These are phyloP conservation scores for Acestrorhynchus altus DNA, from an alignment of 2,797 vertebrate species.

Conservation along the genomic window DNA sequence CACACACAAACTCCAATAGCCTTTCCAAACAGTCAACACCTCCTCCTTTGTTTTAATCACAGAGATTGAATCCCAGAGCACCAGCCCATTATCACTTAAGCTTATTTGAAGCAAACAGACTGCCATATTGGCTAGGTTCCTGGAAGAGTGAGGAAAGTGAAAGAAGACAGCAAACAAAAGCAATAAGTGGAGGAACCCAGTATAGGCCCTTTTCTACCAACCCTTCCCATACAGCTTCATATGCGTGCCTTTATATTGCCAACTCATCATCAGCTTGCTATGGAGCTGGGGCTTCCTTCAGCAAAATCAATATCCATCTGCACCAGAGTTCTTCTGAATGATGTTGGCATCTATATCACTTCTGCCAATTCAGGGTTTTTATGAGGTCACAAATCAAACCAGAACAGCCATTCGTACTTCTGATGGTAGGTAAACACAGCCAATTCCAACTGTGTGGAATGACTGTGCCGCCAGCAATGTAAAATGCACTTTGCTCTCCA, in stretches of 20 bases:
- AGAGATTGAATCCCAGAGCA: background rate
- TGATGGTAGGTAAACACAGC: slow-evolving; percentile 15
- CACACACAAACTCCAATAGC: background rate
- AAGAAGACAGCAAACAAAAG: slow-evolving; percentile 20
- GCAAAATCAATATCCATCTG: slow-evolving; percentile 57
- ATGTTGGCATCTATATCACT: slow-evolving; percentile 23
- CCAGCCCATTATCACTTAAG: slow-evolving; percentile 22
- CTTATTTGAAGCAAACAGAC: slow-evolving; percentile 24
- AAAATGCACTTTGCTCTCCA: slow-evolving; percentile 26
- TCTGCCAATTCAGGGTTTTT: slow-evolving; percentile 26
- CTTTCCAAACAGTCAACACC: slow-evolving; percentile 9
- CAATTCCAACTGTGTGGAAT: background rate
- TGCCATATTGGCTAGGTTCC: slow-evolving; percentile 18
- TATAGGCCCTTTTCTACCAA: background rate
- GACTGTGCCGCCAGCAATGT: background rate
- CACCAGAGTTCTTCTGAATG: slow-evolving; percentile 9
- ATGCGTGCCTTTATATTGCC: slow-evolving; percentile 19
- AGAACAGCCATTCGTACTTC: background rate
- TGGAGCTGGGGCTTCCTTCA: slow-evolving; percentile 23
- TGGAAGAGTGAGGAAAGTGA: background rate
- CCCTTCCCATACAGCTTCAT: background rate
- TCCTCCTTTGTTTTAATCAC: slow-evolving; percentile 15
- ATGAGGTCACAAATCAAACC: slow-evolving; percentile 43
- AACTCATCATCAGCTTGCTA: slow-evolving; percentile 2
- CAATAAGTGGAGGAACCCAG: background rate